Base-by-base conservation (phyloP, 2,797 vertebrate species). In the Gallinago nigripennis region DNA sequence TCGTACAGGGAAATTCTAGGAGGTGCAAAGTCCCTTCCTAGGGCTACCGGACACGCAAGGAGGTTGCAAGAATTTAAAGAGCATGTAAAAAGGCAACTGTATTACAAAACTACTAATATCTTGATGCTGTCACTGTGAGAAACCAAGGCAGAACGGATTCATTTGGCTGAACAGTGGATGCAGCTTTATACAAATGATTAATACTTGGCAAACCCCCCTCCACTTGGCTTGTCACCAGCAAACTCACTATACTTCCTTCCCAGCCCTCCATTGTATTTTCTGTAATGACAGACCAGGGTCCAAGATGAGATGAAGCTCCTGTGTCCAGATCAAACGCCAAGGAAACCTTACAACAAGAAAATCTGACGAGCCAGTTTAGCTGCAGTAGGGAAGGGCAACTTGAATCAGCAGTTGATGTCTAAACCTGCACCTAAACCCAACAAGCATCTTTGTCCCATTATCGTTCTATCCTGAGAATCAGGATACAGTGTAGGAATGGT, bases 161-260 rank as follows among this genome's bases (percentile, higher is more conserved):
- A 93, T 95, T 94, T 93, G 93, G 92, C 94, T 96, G 72, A 95
- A 75, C 41, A 81, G 73, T 93, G 90, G 92, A 88, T 95, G 92
- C 68, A 89, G 93, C 93, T 97, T 95, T 87, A 94, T 60, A 95
- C 50, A 78, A 93, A 94, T 95, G 88, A 96, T 96, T 96, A 96
- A 97, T 95, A 94, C 81, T 96, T 96, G 90, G 95, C 96, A 95
- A 94, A 91, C 28, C 41, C 84, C 95, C 73, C 75, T 91, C 50
- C 58, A 68, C 88, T 92, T 97, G 96, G 96, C 93, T 80, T 51
- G 83, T 77, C 81, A 86, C 92, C 93, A 97, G 78, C 78, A 87
- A 90, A 94, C 90, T 94, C 90, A 3, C 90, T 95, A 94, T 72
- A 96, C 78, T 95, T 95, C 90, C 95, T 97, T 84, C 92, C 75